These are phyloP conservation scores for Genyomyrus donnyi DNA, from an alignment of 2,113 vertebrate species.

Conservation along the genomic window DNA sequence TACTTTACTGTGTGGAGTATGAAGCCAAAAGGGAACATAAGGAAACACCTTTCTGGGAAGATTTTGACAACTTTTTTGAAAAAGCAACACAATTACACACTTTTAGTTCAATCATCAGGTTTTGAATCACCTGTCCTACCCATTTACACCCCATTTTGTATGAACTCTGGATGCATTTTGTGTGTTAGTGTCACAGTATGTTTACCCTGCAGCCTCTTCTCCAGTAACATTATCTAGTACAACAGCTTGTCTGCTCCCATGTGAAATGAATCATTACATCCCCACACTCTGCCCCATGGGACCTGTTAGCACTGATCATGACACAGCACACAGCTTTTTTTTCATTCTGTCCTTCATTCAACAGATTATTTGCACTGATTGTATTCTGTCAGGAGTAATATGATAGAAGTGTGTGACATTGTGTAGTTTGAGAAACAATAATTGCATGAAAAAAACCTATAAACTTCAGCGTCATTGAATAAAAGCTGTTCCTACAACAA, in stretches of 20 bases:
- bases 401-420: background rate
- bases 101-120: background rate
- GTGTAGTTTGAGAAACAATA: background rate
- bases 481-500: background rate
- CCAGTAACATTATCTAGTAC: conserved; percentile 29
- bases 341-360: background rate
- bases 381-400: background rate
- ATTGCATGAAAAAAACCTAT: background rate
- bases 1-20: background rate
- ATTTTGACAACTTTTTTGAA: background rate
- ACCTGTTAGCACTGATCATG: conserved; percentile 29
- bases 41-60: background rate
- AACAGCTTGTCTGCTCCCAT: conserved; percentile 36
- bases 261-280: conserved; percentile 38
- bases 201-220: conserved; percentile 29
- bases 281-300: conserved; percentile 16
- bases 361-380: background rate
- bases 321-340: conserved; percentile 6
- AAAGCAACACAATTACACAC: background rate
- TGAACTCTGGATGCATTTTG: background rate
- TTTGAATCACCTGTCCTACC: background rate
- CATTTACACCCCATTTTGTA: background rate
- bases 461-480: background rate
- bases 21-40: background rate
- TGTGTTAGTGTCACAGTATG: background rate